These are phyloP conservation scores for Atherix ibis DNA, from an alignment of 2,888 invertebrate species.

Conservation along the genomic window DNA sequence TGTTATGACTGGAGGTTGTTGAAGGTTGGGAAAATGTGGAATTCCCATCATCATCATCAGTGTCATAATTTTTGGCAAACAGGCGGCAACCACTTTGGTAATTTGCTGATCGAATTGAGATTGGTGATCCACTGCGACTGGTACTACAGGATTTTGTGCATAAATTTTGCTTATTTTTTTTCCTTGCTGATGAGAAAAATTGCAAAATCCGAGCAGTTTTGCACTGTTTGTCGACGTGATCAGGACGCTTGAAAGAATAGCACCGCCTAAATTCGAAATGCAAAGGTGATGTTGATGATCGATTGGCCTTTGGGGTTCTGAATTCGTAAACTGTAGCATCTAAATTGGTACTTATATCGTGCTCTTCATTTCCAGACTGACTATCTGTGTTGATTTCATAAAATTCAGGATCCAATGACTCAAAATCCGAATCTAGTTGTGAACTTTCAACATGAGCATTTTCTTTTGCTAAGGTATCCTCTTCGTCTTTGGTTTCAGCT, in stretches of 20 bases:
- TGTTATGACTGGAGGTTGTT: conserved; percentile 16
- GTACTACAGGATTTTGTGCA: conserved; percentile 12
- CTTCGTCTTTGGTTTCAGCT: background rate
- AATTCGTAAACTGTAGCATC: conserved; percentile 5
- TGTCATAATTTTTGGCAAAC: conserved; percentile 11
- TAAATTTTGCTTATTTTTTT: conserved; percentile 11
- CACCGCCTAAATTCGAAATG: background rate
- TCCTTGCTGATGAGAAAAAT: conserved; percentile 24
- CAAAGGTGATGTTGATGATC: background rate
- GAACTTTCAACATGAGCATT: conserved; percentile 1
- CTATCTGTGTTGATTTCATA: conserved; percentile 10
- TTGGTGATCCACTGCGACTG: conserved; percentile 19
- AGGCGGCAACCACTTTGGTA: conserved; percentile 16
- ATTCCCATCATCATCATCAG: conserved; percentile 24
- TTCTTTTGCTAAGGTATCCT: background rate
- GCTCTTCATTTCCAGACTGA: conserved; percentile 1
- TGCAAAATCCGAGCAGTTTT: conserved; percentile 21
- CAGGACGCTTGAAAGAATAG: conserved; percentile 1
- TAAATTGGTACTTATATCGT: conserved; percentile 13
- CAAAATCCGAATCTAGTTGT: conserved; percentile 16
- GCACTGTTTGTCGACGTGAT: conserved; percentile 3
- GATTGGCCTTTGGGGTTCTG: conserved; percentile 13
- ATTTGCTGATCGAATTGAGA: conserved; percentile 16
- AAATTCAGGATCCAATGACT: conserved; percentile 15
- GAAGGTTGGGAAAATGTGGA: conserved; percentile 17